Conservation (phyloP, 2,888 invertebrate genomes). For the Tetanocera ferruginea region DNA sequence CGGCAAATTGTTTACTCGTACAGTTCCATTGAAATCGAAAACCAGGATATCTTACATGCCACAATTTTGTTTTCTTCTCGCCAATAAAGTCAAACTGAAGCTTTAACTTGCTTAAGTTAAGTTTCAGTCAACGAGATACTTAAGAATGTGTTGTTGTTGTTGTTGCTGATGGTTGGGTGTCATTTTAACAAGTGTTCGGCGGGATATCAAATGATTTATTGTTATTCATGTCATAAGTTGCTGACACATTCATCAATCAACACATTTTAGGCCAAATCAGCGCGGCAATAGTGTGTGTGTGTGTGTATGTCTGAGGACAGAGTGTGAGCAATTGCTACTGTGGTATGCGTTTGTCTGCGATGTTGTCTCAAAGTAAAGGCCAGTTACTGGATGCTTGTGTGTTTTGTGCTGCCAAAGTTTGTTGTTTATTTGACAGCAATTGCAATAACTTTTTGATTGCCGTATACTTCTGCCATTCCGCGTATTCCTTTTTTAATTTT, state of each 20-base stretch:
- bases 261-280: constrained; percentile 53
- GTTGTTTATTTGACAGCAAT: constrained; percentile 25
- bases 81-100: neutral
- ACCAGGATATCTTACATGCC: neutral
- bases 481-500: neutral
- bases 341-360: neutral
- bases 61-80: neutral
- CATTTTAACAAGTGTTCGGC: neutral
- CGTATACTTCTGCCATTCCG: no score
- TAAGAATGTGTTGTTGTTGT: no score
- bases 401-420: constrained; percentile 9
- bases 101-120: neutral
- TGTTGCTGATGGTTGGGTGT: neutral
- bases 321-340: neutral
- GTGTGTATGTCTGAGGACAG: neutral
- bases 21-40: neutral
- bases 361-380: neutral
- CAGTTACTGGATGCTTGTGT: neutral
- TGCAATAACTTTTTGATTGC: constrained; percentile 2
- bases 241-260: constrained; percentile 68
- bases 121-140: neutral
- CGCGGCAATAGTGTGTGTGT: neutral
- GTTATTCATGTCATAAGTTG: constrained; percentile 69
- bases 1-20: neutral
- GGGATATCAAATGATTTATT: constrained; percentile 62